phyloP scores from a whole-genome alignment of 1,140 invertebrate species.

The Leptonema lineaticorne region DNA sequence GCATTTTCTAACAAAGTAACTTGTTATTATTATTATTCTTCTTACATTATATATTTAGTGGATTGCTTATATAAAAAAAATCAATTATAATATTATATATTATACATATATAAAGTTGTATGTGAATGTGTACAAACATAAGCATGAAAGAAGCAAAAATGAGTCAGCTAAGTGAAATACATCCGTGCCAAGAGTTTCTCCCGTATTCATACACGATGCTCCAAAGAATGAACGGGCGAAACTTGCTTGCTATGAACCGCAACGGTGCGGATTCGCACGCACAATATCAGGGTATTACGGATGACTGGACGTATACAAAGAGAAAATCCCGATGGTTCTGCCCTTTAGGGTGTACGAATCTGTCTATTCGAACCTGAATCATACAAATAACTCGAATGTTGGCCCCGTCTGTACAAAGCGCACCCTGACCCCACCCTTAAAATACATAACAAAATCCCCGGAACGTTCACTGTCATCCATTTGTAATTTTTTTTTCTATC shows the following conservation, averaged over 20 bases:
- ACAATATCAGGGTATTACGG: slow-evolving; percentile 39
- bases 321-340: slow-evolving; percentile 36
- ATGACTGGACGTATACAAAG: slow-evolving; percentile 40
- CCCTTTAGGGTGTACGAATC: slow-evolving; percentile 25
- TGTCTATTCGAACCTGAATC: slow-evolving; percentile 17
- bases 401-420: not conserved
- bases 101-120: too few relatives aligned
- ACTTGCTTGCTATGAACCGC: slow-evolving; percentile 9
- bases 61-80: too few relatives aligned
- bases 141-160: not conserved
- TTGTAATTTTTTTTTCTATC: too few relatives aligned
- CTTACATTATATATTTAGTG: too few relatives aligned
- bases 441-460: too few relatives aligned
- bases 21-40: too few relatives aligned
- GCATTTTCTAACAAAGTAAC: too few relatives aligned
- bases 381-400: slow-evolving; percentile 17
- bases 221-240: not conserved
- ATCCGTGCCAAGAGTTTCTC: not conserved
- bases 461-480: too few relatives aligned
- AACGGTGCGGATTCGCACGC: slow-evolving; percentile 40
- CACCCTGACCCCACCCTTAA: not conserved
- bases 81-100: too few relatives aligned
- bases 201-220: not conserved
- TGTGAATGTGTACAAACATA: not conserved
- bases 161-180: slow-evolving; percentile 5